A percentile compares a stretch with the other conserved stretches of the same genome.
phyloP scores from a whole-genome alignment of 2,797 vertebrate species.

The Oreochromis mossambicus region DNA sequence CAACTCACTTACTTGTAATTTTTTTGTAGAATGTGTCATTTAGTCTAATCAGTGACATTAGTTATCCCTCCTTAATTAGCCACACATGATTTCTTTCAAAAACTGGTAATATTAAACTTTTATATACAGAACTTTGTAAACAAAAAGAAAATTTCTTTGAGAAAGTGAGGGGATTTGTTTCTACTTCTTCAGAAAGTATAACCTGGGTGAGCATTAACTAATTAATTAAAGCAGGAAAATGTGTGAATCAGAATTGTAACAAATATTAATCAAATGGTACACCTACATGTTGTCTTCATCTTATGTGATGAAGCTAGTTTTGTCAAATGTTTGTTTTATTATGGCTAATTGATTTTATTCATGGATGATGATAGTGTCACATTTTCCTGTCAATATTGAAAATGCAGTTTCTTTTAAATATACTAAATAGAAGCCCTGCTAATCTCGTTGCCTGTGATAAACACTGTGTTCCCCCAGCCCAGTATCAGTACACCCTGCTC shows the following conservation, averaged over 20 bases:
- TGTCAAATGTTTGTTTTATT: not conserved
- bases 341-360: not conserved
- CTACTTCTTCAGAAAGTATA: not conserved
- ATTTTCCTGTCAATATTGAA: slow-evolving; percentile 25
- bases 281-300: not conserved
- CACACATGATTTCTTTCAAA: not conserved
- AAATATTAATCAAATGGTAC: not conserved
- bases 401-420: slow-evolving; percentile 28
- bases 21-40: slow-evolving; percentile 3
- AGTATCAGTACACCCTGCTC: not conserved
- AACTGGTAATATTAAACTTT: not conserved
- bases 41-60: slow-evolving; percentile 18
- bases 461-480: slow-evolving; percentile 8
- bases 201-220: not conserved
- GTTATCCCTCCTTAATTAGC: slow-evolving; percentile 28
- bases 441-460: slow-evolving; percentile 43
- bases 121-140: not conserved
- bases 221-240: not conserved
- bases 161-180: not conserved
- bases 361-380: not conserved
- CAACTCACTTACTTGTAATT: not conserved
- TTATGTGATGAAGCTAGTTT: not conserved
- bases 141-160: not conserved
- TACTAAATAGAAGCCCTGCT: slow-evolving; percentile 8
- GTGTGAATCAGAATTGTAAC: not conserved